Evolutionary conservation across 2,113 vertebrate genomes (phyloP), one percentile per base, ranked within the genome.

Genomic region (Trochalopteron elliotii): DNA sequence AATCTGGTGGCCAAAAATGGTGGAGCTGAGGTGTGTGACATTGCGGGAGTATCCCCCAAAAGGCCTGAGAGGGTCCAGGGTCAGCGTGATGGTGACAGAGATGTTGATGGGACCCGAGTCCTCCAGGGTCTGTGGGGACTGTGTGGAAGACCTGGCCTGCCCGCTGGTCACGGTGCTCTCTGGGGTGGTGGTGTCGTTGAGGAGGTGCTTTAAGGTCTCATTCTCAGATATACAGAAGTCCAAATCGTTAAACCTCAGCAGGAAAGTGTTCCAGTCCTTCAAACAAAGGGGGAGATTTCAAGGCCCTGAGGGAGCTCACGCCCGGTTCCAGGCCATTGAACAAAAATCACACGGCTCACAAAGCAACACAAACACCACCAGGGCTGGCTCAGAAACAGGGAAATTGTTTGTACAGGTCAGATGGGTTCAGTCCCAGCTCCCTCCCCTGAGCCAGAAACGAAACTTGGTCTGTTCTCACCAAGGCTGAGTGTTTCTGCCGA

Each of bases 191-290:
- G 98, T 99, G 78, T 99, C 99, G 0, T 99, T 99, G 71, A 99
- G 97, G 64, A 99, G 98, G 56, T 99, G 99, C 93, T 99, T 99
- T 70, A 99, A 97, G 2, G 99, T 99, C 92, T 99, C 99, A 12
- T 99, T 99, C 97, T 99, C 99, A 4, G 99, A 99, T 97, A 99
- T 99, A 33, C 99, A 99, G 50, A 99, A 98, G 98, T 99, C 99
- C 97, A 99, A 97, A 87, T 99, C 99, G 15, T 99, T 99, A 96
- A 99, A 99, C 81, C 98, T 98, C 94, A 99, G 97, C 44, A 99
- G 98, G 61, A 99, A 99, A 5, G 99, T 99, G 92, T 99, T 99
- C 99, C 99, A 99, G 97, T 99, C 99, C 99, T 99, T 83, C 16
- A 65, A 91, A 28, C 50, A 93, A 64, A 93, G 2, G 12, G 4